Base-by-base conservation (phyloP, 1,140 invertebrate genomes). In the Saccostrea cuccullata region DNA sequence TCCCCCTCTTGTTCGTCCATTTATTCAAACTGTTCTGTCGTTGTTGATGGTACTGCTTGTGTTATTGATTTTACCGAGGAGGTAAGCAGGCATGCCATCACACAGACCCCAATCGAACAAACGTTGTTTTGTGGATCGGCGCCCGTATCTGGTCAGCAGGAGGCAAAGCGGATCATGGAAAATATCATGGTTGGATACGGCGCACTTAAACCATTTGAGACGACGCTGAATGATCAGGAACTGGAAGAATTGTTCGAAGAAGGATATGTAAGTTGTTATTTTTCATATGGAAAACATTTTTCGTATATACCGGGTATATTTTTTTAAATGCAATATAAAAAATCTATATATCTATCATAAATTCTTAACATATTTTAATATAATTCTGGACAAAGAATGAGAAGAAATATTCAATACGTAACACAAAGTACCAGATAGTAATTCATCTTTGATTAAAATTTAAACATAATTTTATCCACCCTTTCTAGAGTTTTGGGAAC, bases 21-120 rank as follows among this genome's bases (percentile, higher is more conserved):
- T 15, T 11, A 8, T 13, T 30, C 30, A 26, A 77, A 15, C 30
- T 23, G 26, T 36, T 77, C 70, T 30, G 4, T 64, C 5, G n/a
- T 20, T 64, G n/a, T 15, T 77, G 26, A 77, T 30, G 30, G 26
- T 36, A 15, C 23, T 77, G 8, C 70, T 12, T 77, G 26, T 30
- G 15, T 77, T 77, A 26, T 77, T 77, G 70, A 77, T 77, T 15
- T 77, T 30, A 36, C 70, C 13, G 70, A 77, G 13, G 70, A 77
- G 70, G 26, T 77, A 15, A 77, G 13, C 8, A 77, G 15, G 13
- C 70, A 77, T 26, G 70, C 26, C 12, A 26, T 15, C 13, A 77
- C 13, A 13, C 70, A 11, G 12, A 30, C 26, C 30, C 13, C 70
- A 36, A 15, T 77, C 4, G 15, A 26, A 77, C 9, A 77, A 17